Base-by-base conservation (phyloP, 2,113 vertebrate species). In the Herpailurus yagouaroundi region DNA sequence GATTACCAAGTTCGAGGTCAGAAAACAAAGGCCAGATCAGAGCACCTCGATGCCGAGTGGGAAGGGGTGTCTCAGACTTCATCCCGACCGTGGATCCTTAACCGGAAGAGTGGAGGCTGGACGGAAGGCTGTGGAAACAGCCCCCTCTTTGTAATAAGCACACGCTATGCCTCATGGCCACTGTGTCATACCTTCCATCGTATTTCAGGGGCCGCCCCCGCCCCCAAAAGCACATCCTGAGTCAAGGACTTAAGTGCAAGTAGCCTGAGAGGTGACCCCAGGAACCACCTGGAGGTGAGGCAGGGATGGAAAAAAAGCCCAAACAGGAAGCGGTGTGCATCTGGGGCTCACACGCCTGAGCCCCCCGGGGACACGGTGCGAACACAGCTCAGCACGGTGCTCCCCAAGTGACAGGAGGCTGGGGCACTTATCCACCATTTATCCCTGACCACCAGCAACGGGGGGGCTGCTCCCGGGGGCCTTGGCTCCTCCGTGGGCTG, bases 321-420 rank as follows among this genome's bases (percentile, higher is more conserved):
- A 4, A 74, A 23, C 18, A 6, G 7, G n/a, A 8, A 2, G 18
- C 74, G 1, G 31, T 15, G 45, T 27, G 52, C 55, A 18, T 4
- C 55, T 10, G 71, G 63, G 80, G 21, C 52, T 15, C 27, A 0
- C 2, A 8, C 36, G 6, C 0, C 38, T 4, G 13, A 85, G 27
- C 10, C 18, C 52, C 45, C 27, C 45, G 0, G 1, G 18, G 84
- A 27, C 0, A 0, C 27, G 0, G 10, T 1, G 0, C 1, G 33
- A 41, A 38, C 63, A 19, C 38, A 5, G 38, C 25, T 66, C 66
- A 12, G 55, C 10, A 1, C 1, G 33, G 36, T 8, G 21, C 12
- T 52, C 16, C 41, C 21, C 7, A 3, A 13, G 21, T 0, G 9
- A 0, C 2, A 41, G 27, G 60, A 16, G 19, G 73, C 33, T 36